Evolutionary conservation across 1,140 invertebrate species (phyloP).

Genomic region (Drosophila pseudoobscura): DNA sequence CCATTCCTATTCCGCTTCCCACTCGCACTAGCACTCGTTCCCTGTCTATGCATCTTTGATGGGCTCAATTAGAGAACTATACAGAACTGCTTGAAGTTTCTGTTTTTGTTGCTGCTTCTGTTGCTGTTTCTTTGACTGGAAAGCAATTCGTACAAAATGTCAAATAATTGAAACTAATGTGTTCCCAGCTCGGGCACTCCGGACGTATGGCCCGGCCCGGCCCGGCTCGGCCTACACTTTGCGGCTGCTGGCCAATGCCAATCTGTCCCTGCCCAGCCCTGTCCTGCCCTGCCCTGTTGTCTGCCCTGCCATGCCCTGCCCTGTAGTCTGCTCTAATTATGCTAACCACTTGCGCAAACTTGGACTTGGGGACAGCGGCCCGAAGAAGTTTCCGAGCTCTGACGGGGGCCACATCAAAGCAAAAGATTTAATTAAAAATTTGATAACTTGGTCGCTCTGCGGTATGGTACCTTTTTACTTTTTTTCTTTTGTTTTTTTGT

Average conservation of each 20-base stretch:
- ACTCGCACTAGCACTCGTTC: no score
- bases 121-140: conserved; percentile 45
- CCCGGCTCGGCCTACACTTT: neutral
- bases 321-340: conserved; percentile 33
- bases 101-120: conserved; percentile 37
- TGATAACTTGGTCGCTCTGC: conserved; percentile 59
- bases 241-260: conserved; percentile 41
- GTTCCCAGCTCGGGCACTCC: conserved; percentile 1
- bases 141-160: conserved; percentile 58
- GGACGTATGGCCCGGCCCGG: no score
- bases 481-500: neutral
- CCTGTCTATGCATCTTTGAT: conserved; percentile 37
- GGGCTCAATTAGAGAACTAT: conserved; percentile 45
- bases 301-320: no score
- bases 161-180: conserved; percentile 60
- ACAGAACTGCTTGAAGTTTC: conserved; percentile 6
- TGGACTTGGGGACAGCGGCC: conserved; percentile 1
- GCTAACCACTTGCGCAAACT: conserved; percentile 46
- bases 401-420: conserved; percentile 58
- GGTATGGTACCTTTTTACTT: conserved; percentile 13
- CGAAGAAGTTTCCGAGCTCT: conserved; percentile 10
- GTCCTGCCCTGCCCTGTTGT: no score
- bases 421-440: conserved; percentile 74
- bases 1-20: no score
- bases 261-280: conserved; percentile 17